These are phyloP conservation scores for Lucinisca nassula DNA, from an alignment of 2,888 invertebrate species.

Conservation along the genomic window DNA sequence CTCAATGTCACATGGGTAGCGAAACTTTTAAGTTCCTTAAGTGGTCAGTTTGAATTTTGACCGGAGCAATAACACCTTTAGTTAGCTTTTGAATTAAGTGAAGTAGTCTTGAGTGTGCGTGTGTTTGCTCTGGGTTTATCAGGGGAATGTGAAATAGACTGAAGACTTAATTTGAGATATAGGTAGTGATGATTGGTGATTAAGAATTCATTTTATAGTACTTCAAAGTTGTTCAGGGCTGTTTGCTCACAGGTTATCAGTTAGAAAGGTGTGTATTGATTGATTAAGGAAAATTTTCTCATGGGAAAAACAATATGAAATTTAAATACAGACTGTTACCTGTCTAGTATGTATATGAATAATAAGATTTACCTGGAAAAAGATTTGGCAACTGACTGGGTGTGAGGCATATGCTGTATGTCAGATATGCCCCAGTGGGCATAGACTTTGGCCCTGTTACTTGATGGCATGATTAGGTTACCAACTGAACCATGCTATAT, in stretches of 20 bases:
- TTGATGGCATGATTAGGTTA: neutral
- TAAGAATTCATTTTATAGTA: constrained; percentile 47
- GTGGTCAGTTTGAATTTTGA: constrained; percentile 3
- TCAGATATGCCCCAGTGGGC: neutral
- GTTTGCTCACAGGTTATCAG: constrained; percentile 36
- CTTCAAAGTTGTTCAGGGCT: constrained; percentile 30
- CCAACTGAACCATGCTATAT: no score
- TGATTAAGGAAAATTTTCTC: constrained; percentile 50
- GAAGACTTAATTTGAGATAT: neutral
- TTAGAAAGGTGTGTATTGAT: constrained; percentile 36
- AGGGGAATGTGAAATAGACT: neutral
- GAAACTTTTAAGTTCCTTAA: neutral
- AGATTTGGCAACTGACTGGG: neutral
- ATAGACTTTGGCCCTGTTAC: neutral
- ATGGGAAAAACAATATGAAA: constrained; percentile 36
- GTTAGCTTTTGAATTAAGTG: neutral
- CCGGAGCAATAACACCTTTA: neutral
- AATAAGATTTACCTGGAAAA: constrained; percentile 16
- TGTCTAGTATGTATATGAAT: neutral
- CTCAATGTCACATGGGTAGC: neutral
- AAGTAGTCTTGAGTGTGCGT: neutral
- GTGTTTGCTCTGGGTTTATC: neutral
- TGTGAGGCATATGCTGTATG: neutral
- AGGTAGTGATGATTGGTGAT: neutral
- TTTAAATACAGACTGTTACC: constrained; percentile 1